Percentiles rank a stretch among this genome's conserved stretches.
These are phyloP conservation scores for Drosophila dives DNA, from an alignment of 2,888 invertebrate species.

Conservation along the genomic window DNA sequence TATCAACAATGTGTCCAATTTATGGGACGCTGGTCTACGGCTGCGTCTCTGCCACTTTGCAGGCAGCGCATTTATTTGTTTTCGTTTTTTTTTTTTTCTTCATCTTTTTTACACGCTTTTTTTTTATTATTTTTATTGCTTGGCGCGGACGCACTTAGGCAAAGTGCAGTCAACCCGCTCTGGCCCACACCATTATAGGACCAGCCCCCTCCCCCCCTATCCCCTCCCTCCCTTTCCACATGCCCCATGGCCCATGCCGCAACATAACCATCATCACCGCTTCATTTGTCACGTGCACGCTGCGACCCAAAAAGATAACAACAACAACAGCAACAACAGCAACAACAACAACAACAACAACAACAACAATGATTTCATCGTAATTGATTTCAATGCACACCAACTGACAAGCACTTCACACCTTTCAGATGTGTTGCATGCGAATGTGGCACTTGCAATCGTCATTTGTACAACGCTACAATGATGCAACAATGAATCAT, in stretches of 20 bases:
- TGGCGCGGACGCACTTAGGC: constrained; percentile 64
- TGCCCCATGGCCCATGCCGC: neutral
- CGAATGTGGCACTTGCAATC: constrained; percentile 35
- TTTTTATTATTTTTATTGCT: constrained; percentile 62
- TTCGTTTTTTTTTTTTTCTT: neutral
- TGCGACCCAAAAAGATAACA: constrained; percentile 64
- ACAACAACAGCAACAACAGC: neutral
- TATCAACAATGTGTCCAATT: constrained; percentile 78
- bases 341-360: neutral
- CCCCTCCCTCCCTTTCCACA: neutral
- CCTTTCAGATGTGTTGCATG: constrained; percentile 34
- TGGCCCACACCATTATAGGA: neutral
- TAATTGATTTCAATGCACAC: constrained; percentile 57
- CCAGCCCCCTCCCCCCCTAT: neutral
- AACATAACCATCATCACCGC: constrained; percentile 25
- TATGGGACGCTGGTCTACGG: constrained; percentile 54
- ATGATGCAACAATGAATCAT: neutral
- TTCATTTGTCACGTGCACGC: constrained; percentile 62
- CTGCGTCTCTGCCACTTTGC: constrained; percentile 36
- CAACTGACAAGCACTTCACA: constrained; percentile 40
- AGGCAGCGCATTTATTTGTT: constrained; percentile 8
- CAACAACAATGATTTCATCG: constrained; percentile 55
- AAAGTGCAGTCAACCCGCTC: constrained; percentile 62
- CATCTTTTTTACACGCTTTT: neutral
- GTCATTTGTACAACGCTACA: constrained; percentile 6